Percentiles rank a stretch among this genome's conserved stretches.
Evolutionary conservation across 2,113 vertebrate species (phyloP).

Genomic region (Silurus asotus): DNA sequence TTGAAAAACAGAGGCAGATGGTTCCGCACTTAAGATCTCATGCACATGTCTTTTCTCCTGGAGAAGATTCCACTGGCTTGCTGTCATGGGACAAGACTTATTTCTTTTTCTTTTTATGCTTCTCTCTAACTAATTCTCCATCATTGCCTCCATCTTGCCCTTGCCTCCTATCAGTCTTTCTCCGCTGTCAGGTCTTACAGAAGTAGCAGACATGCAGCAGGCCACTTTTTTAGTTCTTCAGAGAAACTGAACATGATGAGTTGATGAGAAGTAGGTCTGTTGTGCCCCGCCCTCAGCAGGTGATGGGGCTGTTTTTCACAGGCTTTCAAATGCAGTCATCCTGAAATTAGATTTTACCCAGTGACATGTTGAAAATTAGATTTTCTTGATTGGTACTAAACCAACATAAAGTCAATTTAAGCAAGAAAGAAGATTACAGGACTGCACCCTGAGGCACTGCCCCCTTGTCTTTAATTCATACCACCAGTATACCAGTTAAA

Average conservation of each 20-base stretch:
- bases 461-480: not conserved
- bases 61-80: slow-evolving; percentile 35
- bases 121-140: slow-evolving; percentile 50
- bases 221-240: not conserved
- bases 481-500: slow-evolving; percentile 33
- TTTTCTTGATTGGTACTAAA: slow-evolving; percentile 75
- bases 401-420: slow-evolving; percentile 78
- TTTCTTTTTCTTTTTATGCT: slow-evolving; percentile 42
- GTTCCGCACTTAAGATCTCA: slow-evolving; percentile 62
- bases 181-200: slow-evolving; percentile 6
- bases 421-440: slow-evolving; percentile 60
- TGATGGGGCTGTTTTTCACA: slow-evolving; percentile 46
- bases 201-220: slow-evolving; percentile 4
- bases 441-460: slow-evolving; percentile 47
- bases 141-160: slow-evolving; percentile 43
- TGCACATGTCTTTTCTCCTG: slow-evolving; percentile 27
- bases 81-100: slow-evolving; percentile 48
- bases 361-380: slow-evolving; percentile 72
- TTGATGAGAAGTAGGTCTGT: slow-evolving; percentile 25
- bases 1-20: slow-evolving; percentile 69
- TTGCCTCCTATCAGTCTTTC: slow-evolving; percentile 20
- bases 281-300: slow-evolving; percentile 3
- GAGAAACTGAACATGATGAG: slow-evolving; percentile 22
- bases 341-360: slow-evolving; percentile 73
- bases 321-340: slow-evolving; percentile 64